Conservation (phyloP, 2,113 vertebrate genomes). For the Porphyrio hochstetteri region DNA sequence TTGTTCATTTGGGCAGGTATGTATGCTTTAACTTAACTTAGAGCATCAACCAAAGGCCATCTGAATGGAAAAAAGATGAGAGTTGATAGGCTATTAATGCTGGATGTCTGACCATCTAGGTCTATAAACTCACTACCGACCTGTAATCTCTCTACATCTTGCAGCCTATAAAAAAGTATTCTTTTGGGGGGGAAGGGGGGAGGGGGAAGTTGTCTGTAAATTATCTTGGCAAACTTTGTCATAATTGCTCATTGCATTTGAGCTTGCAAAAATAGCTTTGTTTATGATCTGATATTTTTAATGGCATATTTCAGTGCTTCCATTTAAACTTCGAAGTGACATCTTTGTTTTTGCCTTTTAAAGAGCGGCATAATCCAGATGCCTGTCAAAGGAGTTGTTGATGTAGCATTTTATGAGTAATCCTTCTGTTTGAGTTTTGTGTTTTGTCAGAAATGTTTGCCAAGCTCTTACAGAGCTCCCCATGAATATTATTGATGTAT, state of each 20-base stretch:
- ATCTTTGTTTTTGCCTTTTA: slow-evolving; percentile 52
- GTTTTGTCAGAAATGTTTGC: slow-evolving; percentile 64
- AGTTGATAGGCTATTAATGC: not conserved
- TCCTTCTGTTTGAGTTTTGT: slow-evolving; percentile 62
- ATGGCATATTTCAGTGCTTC: slow-evolving; percentile 53
- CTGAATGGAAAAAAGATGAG: not conserved
- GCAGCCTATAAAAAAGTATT: not conserved
- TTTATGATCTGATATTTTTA: slow-evolving; percentile 58
- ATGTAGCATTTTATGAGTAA: slow-evolving; percentile 69
- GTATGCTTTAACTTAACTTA: not conserved
- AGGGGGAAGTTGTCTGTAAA: not conserved
- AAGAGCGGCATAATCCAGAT: slow-evolving; percentile 61
- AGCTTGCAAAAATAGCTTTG: slow-evolving; percentile 42
- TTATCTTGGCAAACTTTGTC: not conserved
- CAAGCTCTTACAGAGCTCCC: slow-evolving; percentile 52
- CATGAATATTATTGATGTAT: slow-evolving; percentile 63
- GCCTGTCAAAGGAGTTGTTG: slow-evolving; percentile 60
- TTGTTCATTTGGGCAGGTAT: not conserved
- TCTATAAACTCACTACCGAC: not conserved
- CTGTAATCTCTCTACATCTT: not conserved
- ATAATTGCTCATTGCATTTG: slow-evolving; percentile 15
- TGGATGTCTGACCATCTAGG: not conserved
- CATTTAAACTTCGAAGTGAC: slow-evolving; percentile 45
- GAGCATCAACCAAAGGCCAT: not conserved
- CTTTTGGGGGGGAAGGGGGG: not conserved